Conservation (phyloP, 2,888 invertebrate genomes). For the Drosophila hawaiiensis region DNA sequence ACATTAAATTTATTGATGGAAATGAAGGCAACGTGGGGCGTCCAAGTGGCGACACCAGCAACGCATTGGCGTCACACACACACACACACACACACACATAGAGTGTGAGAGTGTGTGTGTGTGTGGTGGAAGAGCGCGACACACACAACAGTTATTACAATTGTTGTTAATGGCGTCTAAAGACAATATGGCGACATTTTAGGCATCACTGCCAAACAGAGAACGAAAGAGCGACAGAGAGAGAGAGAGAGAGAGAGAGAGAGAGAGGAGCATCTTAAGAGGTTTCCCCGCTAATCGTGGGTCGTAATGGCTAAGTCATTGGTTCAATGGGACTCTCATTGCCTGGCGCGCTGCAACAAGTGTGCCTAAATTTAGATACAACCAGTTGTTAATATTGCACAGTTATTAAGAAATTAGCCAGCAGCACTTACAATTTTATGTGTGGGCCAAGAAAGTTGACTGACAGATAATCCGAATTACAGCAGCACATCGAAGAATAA, state of each 20-base stretch:
- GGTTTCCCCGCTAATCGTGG: slow-evolving; percentile 16
- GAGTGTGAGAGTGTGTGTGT: slow-evolving; percentile 6
- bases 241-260: not conserved
- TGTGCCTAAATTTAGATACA: slow-evolving; percentile 32
- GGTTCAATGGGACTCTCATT: slow-evolving; percentile 21
- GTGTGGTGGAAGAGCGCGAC: not conserved
- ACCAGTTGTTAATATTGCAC: not conserved
- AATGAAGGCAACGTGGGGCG: slow-evolving; percentile 58
- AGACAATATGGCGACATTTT: slow-evolving; percentile 64
- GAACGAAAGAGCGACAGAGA: not conserved
- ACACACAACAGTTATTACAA: slow-evolving; percentile 32
- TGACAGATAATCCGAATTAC: not conserved
- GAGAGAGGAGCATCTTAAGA: slow-evolving; percentile 18
- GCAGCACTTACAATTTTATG: not conserved
- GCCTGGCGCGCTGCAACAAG: slow-evolving; percentile 43
- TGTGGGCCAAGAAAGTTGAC: not conserved
- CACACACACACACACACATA: slow-evolving; percentile 19
- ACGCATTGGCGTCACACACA: slow-evolving; percentile 59
- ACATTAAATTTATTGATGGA: slow-evolving; percentile 76
- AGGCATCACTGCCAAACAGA: slow-evolving; percentile 15
- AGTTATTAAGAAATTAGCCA: slow-evolving; percentile 2
- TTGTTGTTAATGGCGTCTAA: slow-evolving; percentile 51
- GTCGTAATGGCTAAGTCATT: slow-evolving; percentile 41
- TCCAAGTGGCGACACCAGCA: slow-evolving; percentile 60
- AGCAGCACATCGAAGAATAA: not conserved